phyloP scores from a whole-genome alignment of 37 sponge, comb jelly and placozoan species.

The Hormiphora californensis region DNA sequence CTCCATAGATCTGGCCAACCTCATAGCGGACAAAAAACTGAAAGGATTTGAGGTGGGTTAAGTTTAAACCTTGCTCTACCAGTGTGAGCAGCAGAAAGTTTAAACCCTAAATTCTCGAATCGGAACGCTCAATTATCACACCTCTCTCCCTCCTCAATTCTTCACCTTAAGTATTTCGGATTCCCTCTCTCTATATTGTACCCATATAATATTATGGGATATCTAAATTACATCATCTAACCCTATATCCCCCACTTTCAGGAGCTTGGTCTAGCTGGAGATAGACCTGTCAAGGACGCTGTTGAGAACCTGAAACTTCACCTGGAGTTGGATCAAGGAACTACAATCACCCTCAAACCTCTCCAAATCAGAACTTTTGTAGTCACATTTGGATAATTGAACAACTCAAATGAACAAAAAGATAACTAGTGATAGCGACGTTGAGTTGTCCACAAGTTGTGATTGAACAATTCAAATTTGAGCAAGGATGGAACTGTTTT shows the following conservation, averaged over 20 bases:
- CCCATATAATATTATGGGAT: background rate
- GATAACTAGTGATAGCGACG: background rate
- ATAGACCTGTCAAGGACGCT: background rate
- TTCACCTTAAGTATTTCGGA: no score
- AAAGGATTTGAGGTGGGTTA: background rate
- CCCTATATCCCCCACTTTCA: background rate
- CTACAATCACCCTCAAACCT: background rate
- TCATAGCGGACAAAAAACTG: background rate
- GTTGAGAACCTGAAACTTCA: no score
- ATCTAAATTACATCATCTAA: background rate
- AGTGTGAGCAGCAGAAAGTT: no score
- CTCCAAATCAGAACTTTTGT: constrained; percentile 28
- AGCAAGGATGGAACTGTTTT: no score
- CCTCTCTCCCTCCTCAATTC: background rate
- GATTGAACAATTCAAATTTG: background rate
- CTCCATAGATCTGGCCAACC: background rate
- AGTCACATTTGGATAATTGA: background rate
- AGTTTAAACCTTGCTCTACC: no score
- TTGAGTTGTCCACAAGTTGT: no score
- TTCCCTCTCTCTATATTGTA: no score
- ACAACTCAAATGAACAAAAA: background rate
- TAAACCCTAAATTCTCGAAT: no score
- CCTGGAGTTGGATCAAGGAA: no score
- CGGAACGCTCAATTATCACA: background rate
- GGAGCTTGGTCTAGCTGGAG: constrained; percentile 35